Conservation (phyloP, 2,113 vertebrate genomes). For the Mus spicilegus region DNA sequence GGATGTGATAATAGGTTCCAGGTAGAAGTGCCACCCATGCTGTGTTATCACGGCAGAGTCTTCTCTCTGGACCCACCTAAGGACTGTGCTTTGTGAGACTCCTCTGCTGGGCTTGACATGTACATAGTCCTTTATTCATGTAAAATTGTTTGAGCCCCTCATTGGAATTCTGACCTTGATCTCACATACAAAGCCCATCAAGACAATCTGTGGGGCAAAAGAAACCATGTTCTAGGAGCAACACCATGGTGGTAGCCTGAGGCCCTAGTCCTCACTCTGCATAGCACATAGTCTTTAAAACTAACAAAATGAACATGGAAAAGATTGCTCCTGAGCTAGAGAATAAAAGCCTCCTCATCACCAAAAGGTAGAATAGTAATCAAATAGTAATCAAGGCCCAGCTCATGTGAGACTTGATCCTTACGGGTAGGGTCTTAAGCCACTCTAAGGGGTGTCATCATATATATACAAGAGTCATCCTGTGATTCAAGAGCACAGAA, state of each 20-base stretch:
- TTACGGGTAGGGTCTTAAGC: neutral
- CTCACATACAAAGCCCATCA: neutral
- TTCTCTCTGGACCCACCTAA: neutral
- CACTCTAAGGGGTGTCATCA: neutral
- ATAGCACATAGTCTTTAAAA: neutral
- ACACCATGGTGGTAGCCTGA: neutral
- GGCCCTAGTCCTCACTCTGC: neutral
- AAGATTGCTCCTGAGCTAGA: neutral
- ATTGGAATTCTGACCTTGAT: neutral
- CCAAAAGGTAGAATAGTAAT: neutral
- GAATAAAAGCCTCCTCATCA: neutral
- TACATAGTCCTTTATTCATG: neutral
- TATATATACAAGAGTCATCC: neutral
- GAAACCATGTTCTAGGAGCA: neutral
- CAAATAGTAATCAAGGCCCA: neutral
- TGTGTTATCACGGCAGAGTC: neutral
- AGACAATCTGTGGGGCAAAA: neutral
- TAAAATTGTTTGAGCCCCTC: neutral
- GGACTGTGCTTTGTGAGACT: neutral
- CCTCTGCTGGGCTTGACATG: neutral
- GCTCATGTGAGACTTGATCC: neutral
- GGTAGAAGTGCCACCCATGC: neutral
- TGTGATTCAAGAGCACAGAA: too few species aligned
- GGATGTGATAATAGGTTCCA: neutral
- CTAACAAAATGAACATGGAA: neutral